Conservation (phyloP, 2,113 vertebrate genomes). For the Psophia crepitans region DNA sequence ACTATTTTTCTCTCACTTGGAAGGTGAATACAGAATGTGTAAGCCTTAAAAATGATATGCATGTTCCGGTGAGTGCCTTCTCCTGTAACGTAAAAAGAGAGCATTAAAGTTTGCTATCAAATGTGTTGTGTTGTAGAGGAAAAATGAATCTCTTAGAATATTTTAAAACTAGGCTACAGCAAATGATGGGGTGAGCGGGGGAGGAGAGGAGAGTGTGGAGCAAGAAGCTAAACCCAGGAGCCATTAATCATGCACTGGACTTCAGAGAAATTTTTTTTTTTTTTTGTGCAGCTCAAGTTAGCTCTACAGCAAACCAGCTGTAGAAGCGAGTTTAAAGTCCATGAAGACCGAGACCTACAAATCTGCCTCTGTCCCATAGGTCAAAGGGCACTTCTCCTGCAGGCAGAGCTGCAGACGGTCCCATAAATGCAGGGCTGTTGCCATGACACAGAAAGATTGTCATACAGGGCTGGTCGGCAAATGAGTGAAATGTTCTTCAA, state of each 20-base stretch:
- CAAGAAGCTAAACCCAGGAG: not conserved
- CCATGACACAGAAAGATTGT: not conserved
- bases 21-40: not conserved
- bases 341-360: not conserved
- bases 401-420: not conserved
- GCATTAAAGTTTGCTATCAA: not conserved
- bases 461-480: not conserved
- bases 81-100: not conserved
- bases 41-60: not conserved
- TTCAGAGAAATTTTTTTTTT: not conserved
- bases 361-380: not conserved
- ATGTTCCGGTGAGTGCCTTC: not conserved
- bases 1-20: not conserved
- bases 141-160: not conserved
- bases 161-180: not conserved
- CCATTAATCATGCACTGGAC: not conserved
- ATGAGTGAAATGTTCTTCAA: not conserved
- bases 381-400: not conserved
- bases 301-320: not conserved
- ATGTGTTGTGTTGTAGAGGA: not conserved
- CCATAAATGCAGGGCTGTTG: not conserved
- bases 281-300: not conserved
- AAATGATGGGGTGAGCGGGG: not conserved
- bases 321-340: not conserved
- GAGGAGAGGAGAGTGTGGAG: not conserved